Conservation (phyloP, 2,888 invertebrate species). For the Stenodema calcarata region DNA sequence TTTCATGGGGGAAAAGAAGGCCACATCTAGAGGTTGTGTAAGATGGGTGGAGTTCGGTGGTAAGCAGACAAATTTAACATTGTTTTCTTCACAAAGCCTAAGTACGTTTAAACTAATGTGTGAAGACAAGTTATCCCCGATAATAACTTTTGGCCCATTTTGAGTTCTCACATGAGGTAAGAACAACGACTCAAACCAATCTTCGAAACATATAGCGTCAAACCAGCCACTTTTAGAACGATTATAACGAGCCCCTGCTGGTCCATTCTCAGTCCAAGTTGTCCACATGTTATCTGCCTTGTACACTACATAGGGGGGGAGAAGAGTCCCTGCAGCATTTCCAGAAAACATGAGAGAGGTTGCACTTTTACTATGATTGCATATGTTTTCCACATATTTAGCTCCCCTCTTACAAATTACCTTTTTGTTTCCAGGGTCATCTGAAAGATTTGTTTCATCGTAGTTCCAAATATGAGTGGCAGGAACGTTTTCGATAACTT, state of each 20-base stretch:
- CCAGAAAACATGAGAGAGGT: conserved; percentile 60
- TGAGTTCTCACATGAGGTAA: conserved; percentile 55
- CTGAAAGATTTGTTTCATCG: conserved; percentile 57
- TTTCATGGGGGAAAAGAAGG: conserved; percentile 56
- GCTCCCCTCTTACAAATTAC: conserved; percentile 57
- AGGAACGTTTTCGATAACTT: conserved; percentile 52
- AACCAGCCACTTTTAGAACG: conserved; percentile 60
- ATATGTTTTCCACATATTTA: conserved; percentile 60
- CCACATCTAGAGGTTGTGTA: conserved; percentile 57
- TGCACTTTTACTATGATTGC: conserved; percentile 58
- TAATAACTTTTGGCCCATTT: conserved; percentile 57
- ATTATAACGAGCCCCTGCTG: conserved; percentile 57
- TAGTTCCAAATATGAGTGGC: conserved; percentile 59
- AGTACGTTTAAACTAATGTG: conserved; percentile 58
- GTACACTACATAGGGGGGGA: conserved; percentile 60
- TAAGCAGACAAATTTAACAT: conserved; percentile 58
- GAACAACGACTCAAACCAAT: conserved; percentile 59
- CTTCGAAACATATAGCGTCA: conserved; percentile 58
- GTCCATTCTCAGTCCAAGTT: conserved; percentile 61
- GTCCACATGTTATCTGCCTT: conserved; percentile 59
- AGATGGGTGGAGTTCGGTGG: conserved; percentile 56
- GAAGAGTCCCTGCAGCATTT: conserved; percentile 58
- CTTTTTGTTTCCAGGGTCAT: conserved; percentile 58
- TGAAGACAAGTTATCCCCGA: conserved; percentile 59
- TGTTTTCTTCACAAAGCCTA: conserved; percentile 54